phyloP scores from a whole-genome alignment of 2,797 vertebrate species.

The Melanogrammus aeglefinus region DNA sequence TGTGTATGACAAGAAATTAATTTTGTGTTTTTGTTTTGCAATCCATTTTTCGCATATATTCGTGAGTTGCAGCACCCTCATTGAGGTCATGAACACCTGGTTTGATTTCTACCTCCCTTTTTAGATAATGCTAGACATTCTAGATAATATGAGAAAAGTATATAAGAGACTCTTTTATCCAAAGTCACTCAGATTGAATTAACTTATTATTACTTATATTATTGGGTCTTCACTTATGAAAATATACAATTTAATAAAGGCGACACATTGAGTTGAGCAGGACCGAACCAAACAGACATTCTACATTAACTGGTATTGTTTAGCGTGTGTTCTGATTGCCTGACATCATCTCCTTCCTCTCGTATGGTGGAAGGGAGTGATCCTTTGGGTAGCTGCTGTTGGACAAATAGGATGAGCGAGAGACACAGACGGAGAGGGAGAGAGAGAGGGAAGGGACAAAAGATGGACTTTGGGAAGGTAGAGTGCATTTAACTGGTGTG shows the following conservation, averaged over 20 bases:
- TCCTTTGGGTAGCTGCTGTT: not conserved
- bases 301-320: not conserved
- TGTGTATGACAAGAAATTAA: not conserved
- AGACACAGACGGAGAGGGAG: slow-evolving; percentile 7
- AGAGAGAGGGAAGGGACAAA: slow-evolving; percentile 7
- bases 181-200: not conserved
- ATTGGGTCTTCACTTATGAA: not conserved
- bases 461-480: not conserved
- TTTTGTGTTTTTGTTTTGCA: not conserved
- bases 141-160: not conserved
- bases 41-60: not conserved
- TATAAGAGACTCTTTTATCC: not conserved
- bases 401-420: not conserved
- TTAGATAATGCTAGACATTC: not conserved
- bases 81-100: not conserved
- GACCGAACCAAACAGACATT: not conserved
- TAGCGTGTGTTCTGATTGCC: not conserved
- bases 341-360: not conserved
- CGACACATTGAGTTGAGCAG: not conserved
- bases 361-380: not conserved
- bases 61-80: not conserved
- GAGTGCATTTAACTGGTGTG: not conserved
- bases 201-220: not conserved
- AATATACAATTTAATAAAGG: not conserved
- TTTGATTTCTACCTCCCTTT: not conserved